Conservation (phyloP, 2,888 invertebrate species). For the Craniophora ligustri region DNA sequence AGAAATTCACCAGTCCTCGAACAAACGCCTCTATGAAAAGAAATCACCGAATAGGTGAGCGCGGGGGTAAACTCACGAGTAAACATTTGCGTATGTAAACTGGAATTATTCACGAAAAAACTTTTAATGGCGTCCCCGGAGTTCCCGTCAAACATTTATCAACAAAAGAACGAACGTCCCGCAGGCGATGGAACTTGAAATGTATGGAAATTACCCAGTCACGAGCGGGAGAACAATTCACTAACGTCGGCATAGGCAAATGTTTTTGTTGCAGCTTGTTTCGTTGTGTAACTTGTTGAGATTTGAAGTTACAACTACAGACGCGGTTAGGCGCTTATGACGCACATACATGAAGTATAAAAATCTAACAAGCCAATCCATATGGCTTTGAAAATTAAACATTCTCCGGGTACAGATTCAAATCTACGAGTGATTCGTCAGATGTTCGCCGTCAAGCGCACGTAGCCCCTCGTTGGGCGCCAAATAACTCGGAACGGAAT, state of each 20-base stretch:
- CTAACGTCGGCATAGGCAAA: constrained; percentile 87
- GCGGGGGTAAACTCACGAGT: constrained; percentile 85
- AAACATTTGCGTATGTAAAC: constrained; percentile 89
- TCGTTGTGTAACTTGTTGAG: constrained; percentile 76
- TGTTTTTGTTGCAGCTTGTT: constrained; percentile 88
- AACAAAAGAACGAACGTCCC: constrained; percentile 89
- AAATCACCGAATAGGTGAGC: constrained; percentile 88
- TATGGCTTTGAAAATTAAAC: constrained; percentile 63
- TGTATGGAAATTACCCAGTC: constrained; percentile 89
- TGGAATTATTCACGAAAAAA: constrained; percentile 89
- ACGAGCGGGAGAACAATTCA: constrained; percentile 88
- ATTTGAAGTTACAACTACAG: constrained; percentile 76
- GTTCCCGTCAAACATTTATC: constrained; percentile 89
- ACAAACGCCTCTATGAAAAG: constrained; percentile 85
- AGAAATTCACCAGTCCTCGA: constrained; percentile 78
- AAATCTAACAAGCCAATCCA: constrained; percentile 16
- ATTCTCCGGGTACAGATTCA: constrained; percentile 62
- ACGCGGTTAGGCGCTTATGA: constrained; percentile 53
- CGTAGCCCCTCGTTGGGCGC: constrained; percentile 74
- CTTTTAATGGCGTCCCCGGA: constrained; percentile 89
- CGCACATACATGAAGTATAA: constrained; percentile 34
- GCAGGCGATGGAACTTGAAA: constrained; percentile 89
- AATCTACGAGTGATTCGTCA: constrained; percentile 71
- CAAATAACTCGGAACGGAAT: constrained; percentile 80
- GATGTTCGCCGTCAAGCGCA: constrained; percentile 66